Percentiles rank a stretch among this genome's conserved stretches.
Conservation (phyloP, 2,888 invertebrate genomes). For the Melipona bicolor region DNA sequence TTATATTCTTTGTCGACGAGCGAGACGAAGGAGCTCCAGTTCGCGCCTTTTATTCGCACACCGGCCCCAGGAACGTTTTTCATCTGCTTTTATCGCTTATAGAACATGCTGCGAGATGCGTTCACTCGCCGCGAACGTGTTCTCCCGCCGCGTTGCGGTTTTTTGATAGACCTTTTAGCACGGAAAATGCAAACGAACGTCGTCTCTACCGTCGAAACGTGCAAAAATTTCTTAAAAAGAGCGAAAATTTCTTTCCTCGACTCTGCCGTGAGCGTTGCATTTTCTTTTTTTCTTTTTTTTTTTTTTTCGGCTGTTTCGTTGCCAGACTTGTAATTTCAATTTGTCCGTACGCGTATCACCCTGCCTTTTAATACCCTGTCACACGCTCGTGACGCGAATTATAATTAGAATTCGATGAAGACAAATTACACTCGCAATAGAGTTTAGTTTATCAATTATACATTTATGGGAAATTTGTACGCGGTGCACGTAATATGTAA, state of each 20-base stretch:
- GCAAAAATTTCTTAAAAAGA: neutral
- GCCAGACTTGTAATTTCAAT: too few relatives aligned
- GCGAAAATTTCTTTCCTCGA: neutral
- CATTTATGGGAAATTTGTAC: neutral
- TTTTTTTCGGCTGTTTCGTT: too few relatives aligned
- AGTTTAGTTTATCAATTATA: neutral
- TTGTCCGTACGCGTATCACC: neutral
- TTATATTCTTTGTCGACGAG: conserved; percentile 63
- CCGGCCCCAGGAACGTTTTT: conserved; percentile 34
- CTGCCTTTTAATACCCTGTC: rapidly evolving
- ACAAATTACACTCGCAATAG: neutral
- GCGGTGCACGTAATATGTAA: too few relatives aligned
- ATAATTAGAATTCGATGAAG: neutral
- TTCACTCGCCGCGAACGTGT: neutral
- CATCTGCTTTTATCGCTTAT: conserved; percentile 51
- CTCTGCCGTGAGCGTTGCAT: neutral
- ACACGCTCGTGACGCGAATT: neutral
- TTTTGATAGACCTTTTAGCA: conserved; percentile 23
- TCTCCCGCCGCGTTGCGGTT: conserved; percentile 2
- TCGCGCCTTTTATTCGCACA: conserved; percentile 41
- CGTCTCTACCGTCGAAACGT: neutral
- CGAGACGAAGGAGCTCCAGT: conserved; percentile 55
- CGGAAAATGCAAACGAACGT: neutral
- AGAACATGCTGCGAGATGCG: conserved; percentile 29
- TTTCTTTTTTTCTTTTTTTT: too few relatives aligned